Evolutionary conservation across 2,797 vertebrate species (phyloP).

Genomic region (Brotula barbata): DNA sequence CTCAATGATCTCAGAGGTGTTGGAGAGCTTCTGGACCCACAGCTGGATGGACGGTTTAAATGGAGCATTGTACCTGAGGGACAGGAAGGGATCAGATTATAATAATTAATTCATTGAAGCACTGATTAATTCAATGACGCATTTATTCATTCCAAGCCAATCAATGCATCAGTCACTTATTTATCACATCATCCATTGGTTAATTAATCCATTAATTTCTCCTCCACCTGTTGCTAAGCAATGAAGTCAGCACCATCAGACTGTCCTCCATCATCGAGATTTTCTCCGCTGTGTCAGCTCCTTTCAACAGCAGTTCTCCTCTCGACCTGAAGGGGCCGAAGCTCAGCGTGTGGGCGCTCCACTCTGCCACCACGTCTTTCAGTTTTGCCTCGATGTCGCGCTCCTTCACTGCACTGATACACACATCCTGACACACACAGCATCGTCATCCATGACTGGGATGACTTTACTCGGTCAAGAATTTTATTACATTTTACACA

Average conservation of each 20-base stretch:
- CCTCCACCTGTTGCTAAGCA: conserved; percentile 85
- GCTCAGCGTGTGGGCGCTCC: conserved; percentile 78
- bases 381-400: conserved; percentile 87
- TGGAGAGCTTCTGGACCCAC: conserved; percentile 86
- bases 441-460: too few species aligned
- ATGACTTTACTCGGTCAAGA: too few species aligned
- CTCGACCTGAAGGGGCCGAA: conserved; percentile 82
- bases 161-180: too few species aligned
- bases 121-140: too few species aligned
- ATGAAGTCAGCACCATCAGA: conserved; percentile 83
- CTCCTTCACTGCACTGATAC: conserved; percentile 86
- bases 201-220: too few species aligned
- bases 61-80: conserved; percentile 80
- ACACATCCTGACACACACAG: conserved; percentile 77
- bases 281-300: conserved; percentile 81
- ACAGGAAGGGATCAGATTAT: neutral
- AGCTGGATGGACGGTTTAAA: conserved; percentile 83
- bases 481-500: too few species aligned
- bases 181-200: too few species aligned
- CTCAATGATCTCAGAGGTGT: conserved; percentile 84
- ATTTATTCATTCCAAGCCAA: too few species aligned
- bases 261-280: conserved; percentile 85
- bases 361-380: conserved; percentile 80
- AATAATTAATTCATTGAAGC: too few species aligned
- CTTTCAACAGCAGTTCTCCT: conserved; percentile 85